Evolutionary conservation across 1,140 invertebrate genomes (phyloP), one percentile per base, ranked within the genome.

Genomic region (Vanessa atalanta): DNA sequence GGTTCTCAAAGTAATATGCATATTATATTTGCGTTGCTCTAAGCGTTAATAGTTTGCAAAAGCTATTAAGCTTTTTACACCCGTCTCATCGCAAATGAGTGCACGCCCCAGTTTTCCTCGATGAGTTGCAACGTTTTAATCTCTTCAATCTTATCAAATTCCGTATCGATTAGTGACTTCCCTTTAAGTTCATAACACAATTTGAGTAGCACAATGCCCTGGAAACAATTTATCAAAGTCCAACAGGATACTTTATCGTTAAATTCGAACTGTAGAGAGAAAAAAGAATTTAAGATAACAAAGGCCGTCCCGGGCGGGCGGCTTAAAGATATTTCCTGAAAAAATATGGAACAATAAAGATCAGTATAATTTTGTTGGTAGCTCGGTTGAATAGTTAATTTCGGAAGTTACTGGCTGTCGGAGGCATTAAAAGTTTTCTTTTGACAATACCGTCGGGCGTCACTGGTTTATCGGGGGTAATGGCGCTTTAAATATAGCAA

Each of bases 291-390:
- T 48, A 9, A 47, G 72, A 74, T 74, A 74, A 74, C 72, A 74
- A 70, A 20, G 69, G 72, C 63, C 11, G 53, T 70, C 68, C 43
- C 57, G 55, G 57, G 55, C 43, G 48, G 20, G 23, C 47, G 60
- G 20, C n/a, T 48, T 48, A 65, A 57, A 68, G 65, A 51, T 51
- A 68, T 50, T 73, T 63, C 72, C 48, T 68, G 47, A 61, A 74
- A 70, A 74, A 74, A 74, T 74, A 74, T 74, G 66, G 72, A 74
- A 74, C 72, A 74, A 74, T 74, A 74, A 74, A 74, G 72, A 74
- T 74, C 66, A 74, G 66, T 70, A 53, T 74, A 69, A 74, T 74
- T 74, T 70, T 65, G 72, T 74, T 70, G 70, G 70, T 65, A 15
- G 65, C 53, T 66, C 65, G 43, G 65, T 55, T 74, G 72, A 74